Percentiles rank a stretch among this genome's conserved stretches.
phyloP scores from a whole-genome alignment of 2,888 invertebrate species.

The Xanthia icteritia region DNA sequence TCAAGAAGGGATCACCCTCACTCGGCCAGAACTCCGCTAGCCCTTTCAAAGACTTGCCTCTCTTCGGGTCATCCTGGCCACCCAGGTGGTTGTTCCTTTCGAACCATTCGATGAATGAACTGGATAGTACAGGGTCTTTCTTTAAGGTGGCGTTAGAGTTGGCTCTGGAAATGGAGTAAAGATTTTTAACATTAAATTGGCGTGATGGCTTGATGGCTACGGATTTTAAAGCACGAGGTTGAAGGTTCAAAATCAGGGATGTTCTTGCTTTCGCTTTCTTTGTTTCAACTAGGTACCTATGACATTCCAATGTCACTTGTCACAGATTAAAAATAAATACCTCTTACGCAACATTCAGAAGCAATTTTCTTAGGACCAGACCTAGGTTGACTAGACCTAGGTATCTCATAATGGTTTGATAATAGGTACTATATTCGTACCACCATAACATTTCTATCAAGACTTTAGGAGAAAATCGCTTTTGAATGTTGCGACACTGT shows the following conservation, averaged over 20 bases:
- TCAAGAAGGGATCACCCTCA: conserved; percentile 92
- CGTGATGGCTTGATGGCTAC: background rate
- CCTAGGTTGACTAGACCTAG: no score
- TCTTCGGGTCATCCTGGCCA: conserved; percentile 89
- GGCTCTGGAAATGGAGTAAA: conserved; percentile 73
- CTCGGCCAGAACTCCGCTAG: conserved; percentile 92
- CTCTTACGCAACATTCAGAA: no score
- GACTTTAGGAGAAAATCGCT: no score
- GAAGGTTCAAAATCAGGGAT: background rate
- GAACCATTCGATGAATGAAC: conserved; percentile 91
- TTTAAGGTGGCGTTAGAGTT: conserved; percentile 74
- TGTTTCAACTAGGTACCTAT: background rate
- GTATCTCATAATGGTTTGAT: no score
- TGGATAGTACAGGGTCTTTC: conserved; percentile 79
- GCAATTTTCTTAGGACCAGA: no score
- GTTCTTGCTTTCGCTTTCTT: no score
- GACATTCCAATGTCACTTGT: background rate
- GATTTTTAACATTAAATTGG: background rate
- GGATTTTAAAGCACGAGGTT: background rate
- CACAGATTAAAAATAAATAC: no score
- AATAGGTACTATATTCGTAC: no score
- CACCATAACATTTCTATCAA: no score
- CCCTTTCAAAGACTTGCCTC: conserved; percentile 91
- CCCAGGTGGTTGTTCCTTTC: conserved; percentile 91
- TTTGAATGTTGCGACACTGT: no score